Conservation (phyloP, 2,113 vertebrate species). For the Grammomys dolichurus region DNA sequence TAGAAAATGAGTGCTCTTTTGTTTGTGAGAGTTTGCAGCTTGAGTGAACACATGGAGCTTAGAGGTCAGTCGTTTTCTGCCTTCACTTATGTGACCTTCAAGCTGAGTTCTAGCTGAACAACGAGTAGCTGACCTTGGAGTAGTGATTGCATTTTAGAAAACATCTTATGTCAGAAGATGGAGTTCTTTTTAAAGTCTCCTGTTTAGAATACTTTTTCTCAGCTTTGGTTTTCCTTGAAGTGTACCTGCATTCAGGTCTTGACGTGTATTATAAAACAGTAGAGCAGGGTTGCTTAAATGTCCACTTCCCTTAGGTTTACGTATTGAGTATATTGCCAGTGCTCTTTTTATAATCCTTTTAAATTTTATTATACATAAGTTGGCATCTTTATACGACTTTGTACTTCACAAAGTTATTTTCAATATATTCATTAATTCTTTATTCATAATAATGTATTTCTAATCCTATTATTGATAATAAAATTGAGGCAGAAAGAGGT, state of each 20-base stretch:
- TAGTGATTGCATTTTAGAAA: slow-evolving; percentile 25
- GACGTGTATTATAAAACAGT: background rate
- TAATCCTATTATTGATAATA: background rate
- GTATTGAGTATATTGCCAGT: background rate
- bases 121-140: slow-evolving; percentile 41
- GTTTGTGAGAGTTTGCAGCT: background rate
- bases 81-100: background rate
- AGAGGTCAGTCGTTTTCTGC: slow-evolving; percentile 40
- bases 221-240: slow-evolving; percentile 31
- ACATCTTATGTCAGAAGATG: background rate
- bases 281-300: background rate
- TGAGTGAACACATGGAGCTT: background rate
- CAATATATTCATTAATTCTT: background rate
- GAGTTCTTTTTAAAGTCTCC: background rate
- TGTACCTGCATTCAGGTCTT: background rate
- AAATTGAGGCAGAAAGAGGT: background rate
- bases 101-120: slow-evolving; percentile 9
- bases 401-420: background rate
- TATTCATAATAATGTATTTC: background rate
- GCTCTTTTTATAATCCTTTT: background rate
- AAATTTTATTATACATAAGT: background rate
- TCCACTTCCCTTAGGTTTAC: background rate
- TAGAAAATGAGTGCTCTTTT: background rate
- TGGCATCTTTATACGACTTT: background rate
- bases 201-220: background rate